Conservation (phyloP, 2,113 vertebrate species). For the Protobothrops mucrosquamatus region DNA sequence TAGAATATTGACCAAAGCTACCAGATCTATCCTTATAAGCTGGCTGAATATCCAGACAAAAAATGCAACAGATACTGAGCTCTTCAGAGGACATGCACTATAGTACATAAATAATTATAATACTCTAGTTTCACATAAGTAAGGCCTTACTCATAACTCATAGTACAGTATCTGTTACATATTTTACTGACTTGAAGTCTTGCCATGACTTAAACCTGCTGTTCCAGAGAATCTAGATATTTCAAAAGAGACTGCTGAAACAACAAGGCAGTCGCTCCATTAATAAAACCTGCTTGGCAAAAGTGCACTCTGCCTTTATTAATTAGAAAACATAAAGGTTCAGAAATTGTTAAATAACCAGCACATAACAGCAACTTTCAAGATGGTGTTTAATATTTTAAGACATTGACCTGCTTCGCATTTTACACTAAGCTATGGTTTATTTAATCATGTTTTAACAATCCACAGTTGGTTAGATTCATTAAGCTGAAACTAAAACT, state of each 20-base stretch:
- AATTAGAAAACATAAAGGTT: neutral
- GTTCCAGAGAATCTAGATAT: conserved; percentile 24
- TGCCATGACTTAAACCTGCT: conserved; percentile 18
- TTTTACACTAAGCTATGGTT: neutral
- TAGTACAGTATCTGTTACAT: conserved; percentile 44
- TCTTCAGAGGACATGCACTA: neutral
- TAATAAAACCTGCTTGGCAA: neutral
- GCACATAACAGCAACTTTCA: conserved; percentile 29
- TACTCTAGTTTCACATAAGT: conserved; percentile 4
- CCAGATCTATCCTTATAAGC: neutral
- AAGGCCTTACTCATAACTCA: neutral
- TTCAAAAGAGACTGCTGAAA: conserved; percentile 33
- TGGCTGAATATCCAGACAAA: neutral
- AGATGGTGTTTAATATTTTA: neutral
- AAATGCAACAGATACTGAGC: neutral
- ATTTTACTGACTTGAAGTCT: conserved; percentile 47
- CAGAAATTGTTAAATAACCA: neutral
- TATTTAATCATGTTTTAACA: neutral
- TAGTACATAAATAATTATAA: conserved; percentile 38
- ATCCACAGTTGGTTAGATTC: neutral
- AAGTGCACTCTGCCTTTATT: neutral
- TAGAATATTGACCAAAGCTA: neutral
- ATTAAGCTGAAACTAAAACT: neutral
- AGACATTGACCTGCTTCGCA: neutral
- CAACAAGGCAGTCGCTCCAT: neutral